Evolutionary conservation across 1,140 invertebrate species (phyloP).

Genomic region (Pachypsylla venusta): DNA sequence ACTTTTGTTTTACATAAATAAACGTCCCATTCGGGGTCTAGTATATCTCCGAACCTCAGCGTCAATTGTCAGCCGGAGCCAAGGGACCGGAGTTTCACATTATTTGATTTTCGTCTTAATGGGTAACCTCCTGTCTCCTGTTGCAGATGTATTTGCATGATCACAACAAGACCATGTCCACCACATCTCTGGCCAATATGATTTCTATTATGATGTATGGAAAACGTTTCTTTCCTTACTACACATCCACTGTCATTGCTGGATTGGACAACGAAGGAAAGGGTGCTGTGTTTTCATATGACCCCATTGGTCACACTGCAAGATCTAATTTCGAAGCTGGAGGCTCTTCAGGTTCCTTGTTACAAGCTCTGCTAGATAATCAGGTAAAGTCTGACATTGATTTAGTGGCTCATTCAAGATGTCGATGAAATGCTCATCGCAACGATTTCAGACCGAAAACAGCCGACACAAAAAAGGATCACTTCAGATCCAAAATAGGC

Average conservation of each 20-base stretch:
- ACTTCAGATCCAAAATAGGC: too few species aligned
- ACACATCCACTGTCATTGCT: constrained; percentile 87
- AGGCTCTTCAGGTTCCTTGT: constrained; percentile 62
- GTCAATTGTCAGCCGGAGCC: background rate
- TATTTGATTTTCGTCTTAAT: background rate
- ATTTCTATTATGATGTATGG: constrained; percentile 91
- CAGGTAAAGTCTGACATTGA: too few species aligned
- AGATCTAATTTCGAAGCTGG: constrained; percentile 59
- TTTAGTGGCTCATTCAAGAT: too few species aligned
- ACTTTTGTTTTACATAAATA: background rate
- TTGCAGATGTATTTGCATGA: constrained; percentile 86
- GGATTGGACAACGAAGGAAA: constrained; percentile 78
- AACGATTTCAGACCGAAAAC: too few species aligned
- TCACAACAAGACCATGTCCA: constrained; percentile 85
- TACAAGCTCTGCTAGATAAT: constrained; percentile 78
- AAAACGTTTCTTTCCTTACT: constrained; percentile 97
- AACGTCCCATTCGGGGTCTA: too few species aligned
- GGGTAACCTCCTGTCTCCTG: too few species aligned
- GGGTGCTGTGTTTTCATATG: constrained; percentile 88
- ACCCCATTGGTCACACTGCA: constrained; percentile 91
- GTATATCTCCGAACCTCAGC: background rate
- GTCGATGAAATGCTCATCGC: too few species aligned
- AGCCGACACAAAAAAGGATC: too few species aligned
- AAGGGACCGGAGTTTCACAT: background rate
- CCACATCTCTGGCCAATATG: constrained; percentile 85